Conservation (phyloP, 2,797 vertebrate genomes). For the Myotis findleyi region DNA sequence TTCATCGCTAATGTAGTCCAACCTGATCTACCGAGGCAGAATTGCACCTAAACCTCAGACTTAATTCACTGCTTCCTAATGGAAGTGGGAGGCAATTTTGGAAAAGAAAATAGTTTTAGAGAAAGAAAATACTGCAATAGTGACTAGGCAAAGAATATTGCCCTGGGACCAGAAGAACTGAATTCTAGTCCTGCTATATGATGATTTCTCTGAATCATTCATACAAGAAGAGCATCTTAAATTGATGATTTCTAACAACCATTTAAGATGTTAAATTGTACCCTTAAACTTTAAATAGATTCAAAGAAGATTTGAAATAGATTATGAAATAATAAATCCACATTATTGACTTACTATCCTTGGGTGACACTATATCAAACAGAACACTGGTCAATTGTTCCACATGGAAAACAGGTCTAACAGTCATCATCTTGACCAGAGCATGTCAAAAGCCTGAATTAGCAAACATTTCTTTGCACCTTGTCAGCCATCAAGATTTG, state of each 20-base stretch:
- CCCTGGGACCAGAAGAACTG: background rate
- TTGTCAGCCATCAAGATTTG: too few species aligned
- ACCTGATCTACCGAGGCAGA: conserved; percentile 57
- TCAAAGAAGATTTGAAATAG: conserved; percentile 30
- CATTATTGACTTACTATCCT: background rate
- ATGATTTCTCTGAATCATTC: background rate
- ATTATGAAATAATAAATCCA: conserved; percentile 21
- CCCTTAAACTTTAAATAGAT: conserved; percentile 32
- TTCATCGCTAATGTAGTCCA: conserved; percentile 62
- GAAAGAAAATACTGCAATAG: background rate
- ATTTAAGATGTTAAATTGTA: conserved; percentile 18
- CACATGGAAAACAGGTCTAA: background rate
- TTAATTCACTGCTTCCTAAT: conserved; percentile 69
- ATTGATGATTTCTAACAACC: background rate
- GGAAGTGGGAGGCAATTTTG: conserved; percentile 34
- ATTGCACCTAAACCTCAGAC: conserved; percentile 52
- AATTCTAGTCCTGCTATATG: background rate
- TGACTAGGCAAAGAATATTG: background rate
- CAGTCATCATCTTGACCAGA: too few species aligned
- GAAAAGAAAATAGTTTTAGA: background rate
- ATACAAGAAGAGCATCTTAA: background rate
- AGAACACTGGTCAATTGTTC: background rate
- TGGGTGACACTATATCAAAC: background rate
- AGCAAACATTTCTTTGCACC: too few species aligned
- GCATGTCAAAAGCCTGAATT: too few species aligned